A percentile compares a stretch with the other conserved stretches of the same genome.
phyloP scores from a whole-genome alignment of 2,888 invertebrate genomes.

The Dynastes maya region DNA sequence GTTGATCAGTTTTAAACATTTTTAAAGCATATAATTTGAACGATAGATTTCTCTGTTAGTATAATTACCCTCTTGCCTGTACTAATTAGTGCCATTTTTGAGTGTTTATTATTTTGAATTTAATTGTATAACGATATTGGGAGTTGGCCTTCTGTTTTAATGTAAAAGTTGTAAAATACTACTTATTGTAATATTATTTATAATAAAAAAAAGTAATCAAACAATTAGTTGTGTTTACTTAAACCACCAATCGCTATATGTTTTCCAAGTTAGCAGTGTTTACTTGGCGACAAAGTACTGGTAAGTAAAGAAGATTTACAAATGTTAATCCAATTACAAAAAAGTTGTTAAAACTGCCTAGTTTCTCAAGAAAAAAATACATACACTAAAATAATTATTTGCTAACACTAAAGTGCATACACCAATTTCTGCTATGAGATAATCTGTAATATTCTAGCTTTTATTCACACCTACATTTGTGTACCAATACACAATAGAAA shows the following conservation, averaged over 20 bases:
- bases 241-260: not conserved
- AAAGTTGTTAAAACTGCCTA: not conserved
- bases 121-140: conserved; percentile 44
- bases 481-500: no score
- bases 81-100: conserved; percentile 59
- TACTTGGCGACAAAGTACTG: not conserved
- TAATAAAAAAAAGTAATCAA: conserved; percentile 57
- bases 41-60: conserved; percentile 30
- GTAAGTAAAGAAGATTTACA: not conserved
- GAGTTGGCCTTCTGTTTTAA: conserved; percentile 58
- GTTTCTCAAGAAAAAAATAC: not conserved
- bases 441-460: no score
- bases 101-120: conserved; percentile 56
- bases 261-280: not conserved
- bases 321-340: not conserved
- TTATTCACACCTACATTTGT: no score
- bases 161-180: conserved; percentile 61
- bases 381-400: not conserved
- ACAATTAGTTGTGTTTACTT: not conserved
- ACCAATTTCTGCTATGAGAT: not conserved
- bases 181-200: conserved; percentile 61
- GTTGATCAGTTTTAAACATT: conserved; percentile 28
- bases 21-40: conserved; percentile 27
- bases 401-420: not conserved
- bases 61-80: conserved; percentile 56